Evolutionary conservation across 2,888 invertebrate species (phyloP), one percentile per base, ranked within the genome.

Genomic region (Brachyptera putata): DNA sequence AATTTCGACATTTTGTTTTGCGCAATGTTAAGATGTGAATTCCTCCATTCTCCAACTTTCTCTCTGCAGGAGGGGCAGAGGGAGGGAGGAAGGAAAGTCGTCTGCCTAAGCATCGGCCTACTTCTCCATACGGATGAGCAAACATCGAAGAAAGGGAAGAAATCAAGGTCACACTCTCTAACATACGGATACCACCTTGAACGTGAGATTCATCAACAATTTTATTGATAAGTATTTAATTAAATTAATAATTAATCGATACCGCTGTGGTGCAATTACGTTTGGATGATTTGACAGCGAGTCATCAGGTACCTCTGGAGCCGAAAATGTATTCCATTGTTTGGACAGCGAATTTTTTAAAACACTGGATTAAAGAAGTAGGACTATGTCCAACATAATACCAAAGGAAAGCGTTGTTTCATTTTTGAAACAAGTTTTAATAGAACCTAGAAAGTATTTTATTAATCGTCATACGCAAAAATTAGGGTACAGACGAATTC

Each of bases 121-220:
- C 59, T 62, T 62, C 50, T 46, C 24, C 62, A 59, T 50, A 59
- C 62, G 62, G 62, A 62, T 62, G 62, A 62, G 62, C 60, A 50
- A 49, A 56, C 59, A 43, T 22, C 37, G 41, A 58, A 43, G 53
- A 60, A 60, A 43, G 56, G 56, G 39, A 50, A 57, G 56, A 61
- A 60, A 62, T 62, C 62, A 62, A 62, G 62, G 62, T 62, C 62
- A 57, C 60, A 56, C 62, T 62, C 62, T 62, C 62, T 57, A 62
- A 25, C 53, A 56, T 21, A 60, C 56, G 50, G 59, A 60, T 56
- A 34, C 53, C 53, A 53, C 53, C 53, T 53, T 53, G 53, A 53
- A 53, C 53, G 53, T 53, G 53, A 53, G 24, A 53, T 53, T 53
- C 53, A 53, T 53, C 36, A 53, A 34, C 18, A 53, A 53, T 36